Base-by-base conservation (phyloP, 2,888 invertebrate genomes). In the Metellina segmentata region DNA sequence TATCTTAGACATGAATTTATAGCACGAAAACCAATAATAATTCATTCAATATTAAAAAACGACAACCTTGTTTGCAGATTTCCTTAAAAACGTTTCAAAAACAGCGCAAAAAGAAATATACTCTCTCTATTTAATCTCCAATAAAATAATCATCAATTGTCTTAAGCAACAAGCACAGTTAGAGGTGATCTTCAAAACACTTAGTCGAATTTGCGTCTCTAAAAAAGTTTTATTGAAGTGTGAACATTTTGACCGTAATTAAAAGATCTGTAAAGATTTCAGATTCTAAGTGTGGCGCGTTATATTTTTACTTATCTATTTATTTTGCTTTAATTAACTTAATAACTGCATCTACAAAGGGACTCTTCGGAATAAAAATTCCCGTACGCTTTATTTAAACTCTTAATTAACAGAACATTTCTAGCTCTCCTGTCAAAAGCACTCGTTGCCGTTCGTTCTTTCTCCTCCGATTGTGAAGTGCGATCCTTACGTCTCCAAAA, bases 391-490 rank as follows among this genome's bases (percentile, higher is more conserved):
- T 83, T 51, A 83, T 48, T 78, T 79, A 91, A 91, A 82, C 71
- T 51, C 87, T 83, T 86, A 87, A 83, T 91, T 87, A 87, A 52
- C 61, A 61, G 71, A 78, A 69, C 75, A 78, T 82, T 91, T 83
- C 51, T 82, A 69, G 48, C 52, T 52, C 20, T 77, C 53, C 16
- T 69, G 49, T 90, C 61, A 16, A 90, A 74, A 72, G 34, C 74
- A 77, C 69, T 69, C 69, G 16, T 6, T 51, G 51, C 70, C 48
- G 71, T 86, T 81, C 71, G 77, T 86, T 82, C 16, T 77, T 74
- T 34, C 7, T 49, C 48, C n/a, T 13, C 8, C 16, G 61, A 61
- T 61, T 61, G 61, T 79, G 78, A 91, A 88, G 83, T 74, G 78
- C 72, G 20, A 69, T 20, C 20, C 48, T n/a, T 53, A 53, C 90